phyloP scores from a whole-genome alignment of 2,797 vertebrate species.

The Miichthys miiuy region DNA sequence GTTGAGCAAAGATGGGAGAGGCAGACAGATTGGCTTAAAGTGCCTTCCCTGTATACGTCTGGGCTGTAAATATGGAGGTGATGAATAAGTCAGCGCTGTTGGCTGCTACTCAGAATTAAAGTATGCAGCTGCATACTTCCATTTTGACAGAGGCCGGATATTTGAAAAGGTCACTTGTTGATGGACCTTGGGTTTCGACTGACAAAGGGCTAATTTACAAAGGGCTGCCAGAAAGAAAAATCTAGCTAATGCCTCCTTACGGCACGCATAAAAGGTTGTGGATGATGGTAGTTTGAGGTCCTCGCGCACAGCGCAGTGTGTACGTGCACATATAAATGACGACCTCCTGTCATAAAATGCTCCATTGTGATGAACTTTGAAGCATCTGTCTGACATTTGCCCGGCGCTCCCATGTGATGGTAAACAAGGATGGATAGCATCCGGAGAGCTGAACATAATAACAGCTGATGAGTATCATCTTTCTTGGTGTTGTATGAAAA shows the following conservation, averaged over 20 bases:
- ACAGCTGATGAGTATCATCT: conserved; percentile 65
- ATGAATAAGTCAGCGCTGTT: conserved; percentile 66
- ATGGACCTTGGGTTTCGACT: conserved; percentile 52
- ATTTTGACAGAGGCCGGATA: conserved; percentile 51
- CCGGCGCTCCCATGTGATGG: conserved; percentile 53
- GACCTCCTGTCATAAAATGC: conserved; percentile 36
- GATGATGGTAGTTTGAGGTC: conserved; percentile 3
- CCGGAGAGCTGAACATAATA: conserved; percentile 59
- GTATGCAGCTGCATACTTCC: conserved; percentile 55
- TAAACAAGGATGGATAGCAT: conserved; percentile 68
- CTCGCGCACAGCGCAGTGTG: not conserved
- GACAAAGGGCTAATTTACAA: conserved; percentile 52
- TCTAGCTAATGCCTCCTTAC: conserved; percentile 29
- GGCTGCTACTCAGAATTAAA: conserved; percentile 64
- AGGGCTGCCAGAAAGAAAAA: conserved; percentile 35
- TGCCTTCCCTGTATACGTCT: conserved; percentile 43
- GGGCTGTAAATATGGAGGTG: conserved; percentile 67
- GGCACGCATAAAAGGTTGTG: conserved; percentile 31
- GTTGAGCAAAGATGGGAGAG: conserved; percentile 50
- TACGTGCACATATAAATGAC: conserved; percentile 17
- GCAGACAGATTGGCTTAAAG: conserved; percentile 60
- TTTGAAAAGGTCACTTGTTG: conserved; percentile 72
- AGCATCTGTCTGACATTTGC: conserved; percentile 73
- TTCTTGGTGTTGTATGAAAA: conserved; percentile 55
- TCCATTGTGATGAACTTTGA: conserved; percentile 67